These are phyloP conservation scores for Lamellibrachia luymesi DNA, from an alignment of 1,140 invertebrate genomes.

Conservation along the genomic window DNA sequence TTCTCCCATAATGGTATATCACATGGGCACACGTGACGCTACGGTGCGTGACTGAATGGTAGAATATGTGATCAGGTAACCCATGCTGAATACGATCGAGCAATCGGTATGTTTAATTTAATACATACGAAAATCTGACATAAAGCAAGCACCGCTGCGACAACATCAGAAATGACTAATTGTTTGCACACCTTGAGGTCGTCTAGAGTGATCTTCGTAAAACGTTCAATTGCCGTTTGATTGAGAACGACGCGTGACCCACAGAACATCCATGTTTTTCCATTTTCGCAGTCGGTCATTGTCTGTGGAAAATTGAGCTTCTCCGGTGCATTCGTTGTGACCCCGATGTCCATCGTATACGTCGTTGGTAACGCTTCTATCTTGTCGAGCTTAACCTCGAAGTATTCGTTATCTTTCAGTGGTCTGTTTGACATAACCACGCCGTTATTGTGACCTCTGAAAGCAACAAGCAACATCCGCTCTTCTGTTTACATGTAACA, in stretches of 20 bases:
- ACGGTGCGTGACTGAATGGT: no score
- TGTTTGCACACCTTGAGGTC: not conserved
- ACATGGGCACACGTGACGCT: no score
- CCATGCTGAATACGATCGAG: no score
- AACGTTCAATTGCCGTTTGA: not conserved
- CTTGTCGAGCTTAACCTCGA: conserved; percentile 86
- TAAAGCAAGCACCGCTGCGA: no score
- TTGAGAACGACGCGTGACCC: not conserved
- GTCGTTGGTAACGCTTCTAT: conserved; percentile 55
- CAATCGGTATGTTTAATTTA: no score
- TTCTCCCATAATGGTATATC: no score
- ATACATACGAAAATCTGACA: no score
- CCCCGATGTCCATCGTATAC: not conserved
- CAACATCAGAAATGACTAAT: not conserved
- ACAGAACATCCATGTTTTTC: not conserved
- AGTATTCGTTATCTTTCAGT: conserved; percentile 86
- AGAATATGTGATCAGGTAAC: no score
- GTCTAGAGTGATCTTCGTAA: not conserved
- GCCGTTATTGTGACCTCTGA: conserved; percentile 70
- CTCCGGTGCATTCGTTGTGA: not conserved
- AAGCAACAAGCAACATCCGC: not conserved
- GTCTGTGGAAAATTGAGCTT: not conserved
- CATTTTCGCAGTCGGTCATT: not conserved
- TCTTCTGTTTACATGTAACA: not conserved
- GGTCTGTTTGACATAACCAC: conserved; percentile 88